Evolutionary conservation across 2,797 vertebrate species (phyloP).

Genomic region (Sebastes reedi): DNA sequence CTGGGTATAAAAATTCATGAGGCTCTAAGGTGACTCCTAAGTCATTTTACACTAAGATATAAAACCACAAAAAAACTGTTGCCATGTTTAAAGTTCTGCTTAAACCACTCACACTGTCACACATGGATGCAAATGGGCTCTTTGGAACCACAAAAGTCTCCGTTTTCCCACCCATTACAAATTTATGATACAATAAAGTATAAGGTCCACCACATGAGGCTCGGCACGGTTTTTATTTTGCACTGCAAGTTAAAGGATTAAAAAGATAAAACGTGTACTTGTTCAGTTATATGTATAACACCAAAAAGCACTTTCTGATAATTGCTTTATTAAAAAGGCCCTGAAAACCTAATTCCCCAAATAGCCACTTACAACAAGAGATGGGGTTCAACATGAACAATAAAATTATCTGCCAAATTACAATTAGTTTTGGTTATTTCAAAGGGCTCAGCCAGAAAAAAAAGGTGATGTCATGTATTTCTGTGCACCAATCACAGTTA

Average conservation of each 20-base stretch:
- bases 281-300: neutral
- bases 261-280: slow-evolving; percentile 8
- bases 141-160: slow-evolving; percentile 41
- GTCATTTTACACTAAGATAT: slow-evolving; percentile 46
- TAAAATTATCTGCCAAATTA: neutral
- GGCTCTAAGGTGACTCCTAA: slow-evolving; percentile 41
- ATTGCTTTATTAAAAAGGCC: slow-evolving; percentile 5
- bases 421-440: neutral
- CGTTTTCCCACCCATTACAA: slow-evolving; percentile 10
- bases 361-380: neutral
- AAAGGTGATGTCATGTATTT: neutral
- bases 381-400: neutral
- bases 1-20: slow-evolving; percentile 55
- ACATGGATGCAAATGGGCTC: slow-evolving; percentile 47
- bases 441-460: neutral
- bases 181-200: slow-evolving; percentile 42
- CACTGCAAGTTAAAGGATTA: neutral
- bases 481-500: neutral
- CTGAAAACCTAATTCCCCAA: neutral
- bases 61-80: slow-evolving; percentile 46
- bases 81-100: slow-evolving; percentile 49
- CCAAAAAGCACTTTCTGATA: neutral
- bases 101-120: slow-evolving; percentile 34
- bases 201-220: neutral
- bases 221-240: slow-evolving; percentile 12